Base-by-base conservation (phyloP, 1,140 invertebrate species). In the Elysia chlorotica region DNA sequence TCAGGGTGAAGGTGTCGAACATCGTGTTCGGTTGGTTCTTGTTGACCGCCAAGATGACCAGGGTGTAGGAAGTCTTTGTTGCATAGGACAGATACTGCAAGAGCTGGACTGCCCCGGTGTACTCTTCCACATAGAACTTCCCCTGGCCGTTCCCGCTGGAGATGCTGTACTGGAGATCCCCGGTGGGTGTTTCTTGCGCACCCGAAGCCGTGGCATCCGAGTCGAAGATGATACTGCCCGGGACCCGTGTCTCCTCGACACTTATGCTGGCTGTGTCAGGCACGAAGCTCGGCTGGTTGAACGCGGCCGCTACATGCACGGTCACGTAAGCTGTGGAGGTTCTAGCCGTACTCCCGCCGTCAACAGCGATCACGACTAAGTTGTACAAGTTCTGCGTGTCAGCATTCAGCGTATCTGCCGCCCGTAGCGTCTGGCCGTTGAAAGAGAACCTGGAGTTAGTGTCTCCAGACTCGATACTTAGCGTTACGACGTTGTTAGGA, bases 381-480 rank as follows among this genome's bases (percentile, higher is more conserved):
- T 1, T 25, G 35, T 56, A 37, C 23, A 21, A 3, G 14, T 35
- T 1, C 2, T 59, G 31, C 30, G 30, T 17, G 36, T 69, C 25
- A 3, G 54, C 5, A 33, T 38, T 35, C 2, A 69, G 21, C 1
- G 28, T 5, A 10, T 21, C 17, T 53, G 6, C 28, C 3, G 33
- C n/a, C 2, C 17, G 33, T 14, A 69, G 17, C 21, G n/a, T 21
- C 0, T 4, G 28, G 5, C 67, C 67, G n/a, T 37, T 2, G 21
- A 69, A 2, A 2, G 21, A 10, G 25, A 69, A 69, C 3, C 0
- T 21, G 21, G 19, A 19, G 25, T 59, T 28, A 10, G 67, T 1
- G 54, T 69, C 30, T 1, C 67, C 67, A 25, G 56, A 69, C 10
- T n/a, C 59, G 75, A 97, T 95, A 21, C 93, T 92, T 88, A 95